A percentile compares a stretch with the other conserved stretches of the same genome.
These are phyloP conservation scores for Rynchops niger DNA, from an alignment of 2,113 vertebrate genomes.

Conservation along the genomic window DNA sequence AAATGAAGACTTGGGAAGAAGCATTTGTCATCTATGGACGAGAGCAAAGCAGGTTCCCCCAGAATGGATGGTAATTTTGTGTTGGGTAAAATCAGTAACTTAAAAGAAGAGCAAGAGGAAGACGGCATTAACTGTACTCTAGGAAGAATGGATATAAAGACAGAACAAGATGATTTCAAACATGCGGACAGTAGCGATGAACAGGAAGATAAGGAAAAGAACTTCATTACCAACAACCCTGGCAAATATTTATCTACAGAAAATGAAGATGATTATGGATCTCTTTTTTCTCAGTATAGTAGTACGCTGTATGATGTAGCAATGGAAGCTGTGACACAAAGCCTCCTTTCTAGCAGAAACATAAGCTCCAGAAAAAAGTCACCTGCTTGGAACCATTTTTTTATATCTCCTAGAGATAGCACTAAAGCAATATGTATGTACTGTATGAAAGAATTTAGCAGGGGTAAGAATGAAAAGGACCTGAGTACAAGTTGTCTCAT, in stretches of 20 bases:
- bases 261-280: slow-evolving; percentile 87
- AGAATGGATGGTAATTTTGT: slow-evolving; percentile 53
- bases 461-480: slow-evolving; percentile 97
- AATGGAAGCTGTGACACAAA: slow-evolving; percentile 97
- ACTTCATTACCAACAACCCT: slow-evolving; percentile 71
- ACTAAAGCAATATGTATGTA: slow-evolving; percentile 98
- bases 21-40: slow-evolving; percentile 61
- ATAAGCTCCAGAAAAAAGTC: slow-evolving; percentile 92
- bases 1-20: slow-evolving; percentile 13
- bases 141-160: slow-evolving; percentile 75
- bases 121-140: slow-evolving; percentile 36
- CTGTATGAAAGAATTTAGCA: slow-evolving; percentile 98
- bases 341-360: slow-evolving; percentile 88
- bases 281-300: slow-evolving; percentile 89
- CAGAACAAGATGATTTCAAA: slow-evolving; percentile 76
- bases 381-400: slow-evolving; percentile 98
- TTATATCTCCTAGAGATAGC: slow-evolving; percentile 94
- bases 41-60: slow-evolving; percentile 9
- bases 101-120: slow-evolving; percentile 72
- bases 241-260: slow-evolving; percentile 80
- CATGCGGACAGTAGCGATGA: slow-evolving; percentile 79
- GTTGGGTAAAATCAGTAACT: slow-evolving; percentile 51
- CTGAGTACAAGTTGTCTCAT: slow-evolving; percentile 96
- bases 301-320: slow-evolving; percentile 95
- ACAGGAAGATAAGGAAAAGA: slow-evolving; percentile 71